phyloP scores from a whole-genome alignment of 1,140 invertebrate species.

The Ceratosolen solmsi region DNA sequence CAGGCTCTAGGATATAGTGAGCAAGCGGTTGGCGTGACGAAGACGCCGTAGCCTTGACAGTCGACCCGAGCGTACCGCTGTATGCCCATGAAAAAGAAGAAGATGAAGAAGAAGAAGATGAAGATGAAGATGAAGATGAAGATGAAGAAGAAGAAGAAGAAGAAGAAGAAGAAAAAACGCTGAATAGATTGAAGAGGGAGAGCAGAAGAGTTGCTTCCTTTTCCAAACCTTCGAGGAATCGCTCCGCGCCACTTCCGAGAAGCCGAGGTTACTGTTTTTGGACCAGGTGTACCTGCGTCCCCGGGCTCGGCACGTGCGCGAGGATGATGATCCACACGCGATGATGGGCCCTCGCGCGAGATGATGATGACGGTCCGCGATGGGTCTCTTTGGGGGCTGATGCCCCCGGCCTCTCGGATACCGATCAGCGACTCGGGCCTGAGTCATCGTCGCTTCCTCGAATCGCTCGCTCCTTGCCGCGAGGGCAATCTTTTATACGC shows the following conservation, averaged over 20 bases:
- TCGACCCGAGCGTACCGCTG: conserved; percentile 60
- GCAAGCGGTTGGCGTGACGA: conserved; percentile 59
- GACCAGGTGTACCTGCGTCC: not conserved
- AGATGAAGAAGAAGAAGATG: not conserved
- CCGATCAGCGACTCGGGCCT: not conserved
- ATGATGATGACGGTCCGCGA: not conserved
- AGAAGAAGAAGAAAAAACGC: not conserved
- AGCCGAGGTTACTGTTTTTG: not conserved
- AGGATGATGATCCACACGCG: not conserved
- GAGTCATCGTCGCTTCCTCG: not conserved
- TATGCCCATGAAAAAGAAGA: not conserved
- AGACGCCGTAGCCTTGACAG: conserved; percentile 69
- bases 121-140: not conserved
- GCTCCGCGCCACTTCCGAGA: not conserved
- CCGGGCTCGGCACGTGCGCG: not conserved
- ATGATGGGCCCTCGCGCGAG: not conserved
- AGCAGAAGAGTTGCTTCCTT: not conserved
- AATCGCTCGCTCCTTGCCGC: not conserved
- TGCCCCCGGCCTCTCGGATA: not conserved
- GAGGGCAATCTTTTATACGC: not conserved
- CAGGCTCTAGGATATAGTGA: not conserved
- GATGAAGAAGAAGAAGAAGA: not conserved
- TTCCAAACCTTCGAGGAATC: conserved; percentile 34
- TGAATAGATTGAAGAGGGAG: not conserved
- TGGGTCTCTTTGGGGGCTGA: not conserved